Evolutionary conservation across 1,140 invertebrate genomes (phyloP), one percentile per base, ranked within the genome.

Genomic region (Cydia amplana): DNA sequence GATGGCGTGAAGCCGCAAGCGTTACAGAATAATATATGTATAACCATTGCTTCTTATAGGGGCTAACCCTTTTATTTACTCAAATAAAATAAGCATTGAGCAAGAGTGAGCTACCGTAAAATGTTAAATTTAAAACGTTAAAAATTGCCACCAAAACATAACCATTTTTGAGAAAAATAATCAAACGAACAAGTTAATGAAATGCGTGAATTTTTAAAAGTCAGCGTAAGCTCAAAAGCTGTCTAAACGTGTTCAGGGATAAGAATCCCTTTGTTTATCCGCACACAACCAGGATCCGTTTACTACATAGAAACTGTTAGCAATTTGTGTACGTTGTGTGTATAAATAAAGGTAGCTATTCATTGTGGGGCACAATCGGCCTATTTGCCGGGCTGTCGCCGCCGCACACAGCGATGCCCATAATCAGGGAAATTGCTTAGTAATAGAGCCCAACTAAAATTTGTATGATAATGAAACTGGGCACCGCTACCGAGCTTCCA

Each of bases 361-460:
- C 87, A 89, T 89, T 79, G 84, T 77, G 75, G 77, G 78, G 78
- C 67, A 75, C 81, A 81, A 85, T 85, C 80, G 83, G 78, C 80
- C 87, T 86, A 89, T 89, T 88, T 89, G 80, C 85, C 85, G 81
- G 83, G 77, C 81, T 85, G 85, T 85, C 84, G 85, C 84, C 83
- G 77, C 80, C 82, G 79, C 72, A 80, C 77, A 82, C 76, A 77
- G 74, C 76, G 77, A 82, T 83, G 80, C 83, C 80, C 82, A 86
- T 88, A 87, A 88, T 88, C 85, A 87, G 79, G 82, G 77, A 86
- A 86, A 89, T 86, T 87, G 85, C 85, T 85, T 83, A 84, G 82
- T 84, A 88, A 88, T 85, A 83, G 81, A 85, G 82, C 74, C 76
- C 78, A 81, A 85, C 82, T 83, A 82, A 85, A 87, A 83, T 88